These are phyloP conservation scores for Thecocarcelia acutangulata DNA, from an alignment of 2,888 invertebrate species.

Conservation along the genomic window DNA sequence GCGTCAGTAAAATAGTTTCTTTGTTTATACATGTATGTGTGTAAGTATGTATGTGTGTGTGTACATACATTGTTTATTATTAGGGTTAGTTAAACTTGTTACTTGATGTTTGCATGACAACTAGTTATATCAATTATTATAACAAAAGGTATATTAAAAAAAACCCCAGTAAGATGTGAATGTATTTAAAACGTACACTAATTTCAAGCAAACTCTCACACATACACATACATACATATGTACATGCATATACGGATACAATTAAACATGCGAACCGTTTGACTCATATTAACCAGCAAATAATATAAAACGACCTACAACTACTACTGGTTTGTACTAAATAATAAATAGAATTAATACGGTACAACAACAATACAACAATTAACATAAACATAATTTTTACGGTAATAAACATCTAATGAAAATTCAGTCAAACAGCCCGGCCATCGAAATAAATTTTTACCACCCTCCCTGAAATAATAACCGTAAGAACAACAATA, in stretches of 20 bases:
- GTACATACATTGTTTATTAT: constrained; percentile 51
- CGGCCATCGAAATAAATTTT: constrained; percentile 4
- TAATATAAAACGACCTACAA: constrained; percentile 58
- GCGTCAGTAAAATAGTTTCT: background rate
- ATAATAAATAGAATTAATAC: constrained; percentile 45
- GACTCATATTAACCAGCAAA: constrained; percentile 55
- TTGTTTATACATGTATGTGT: constrained; percentile 9
- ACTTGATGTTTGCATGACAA: constrained; percentile 76
- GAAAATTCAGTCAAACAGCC: constrained; percentile 56
- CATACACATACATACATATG: constrained; percentile 19
- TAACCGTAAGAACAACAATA: constrained; percentile 21
- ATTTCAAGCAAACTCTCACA: constrained; percentile 66
- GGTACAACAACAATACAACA: constrained; percentile 73
- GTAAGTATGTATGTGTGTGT: constrained; percentile 13
- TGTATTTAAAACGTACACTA: constrained; percentile 64
- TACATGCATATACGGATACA: constrained; percentile 21
- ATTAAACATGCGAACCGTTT: constrained; percentile 45
- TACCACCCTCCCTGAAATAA: constrained; percentile 14
- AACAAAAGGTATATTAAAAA: constrained; percentile 75
- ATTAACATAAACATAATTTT: constrained; percentile 78
- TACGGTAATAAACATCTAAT: constrained; percentile 70
- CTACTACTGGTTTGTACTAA: constrained; percentile 53
- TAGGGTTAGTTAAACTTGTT: constrained; percentile 68
- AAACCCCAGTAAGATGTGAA: constrained; percentile 43
- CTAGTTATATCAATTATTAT: constrained; percentile 79